Base-by-base conservation (phyloP, 2,888 invertebrate species). In the Calliphora vomitoria region DNA sequence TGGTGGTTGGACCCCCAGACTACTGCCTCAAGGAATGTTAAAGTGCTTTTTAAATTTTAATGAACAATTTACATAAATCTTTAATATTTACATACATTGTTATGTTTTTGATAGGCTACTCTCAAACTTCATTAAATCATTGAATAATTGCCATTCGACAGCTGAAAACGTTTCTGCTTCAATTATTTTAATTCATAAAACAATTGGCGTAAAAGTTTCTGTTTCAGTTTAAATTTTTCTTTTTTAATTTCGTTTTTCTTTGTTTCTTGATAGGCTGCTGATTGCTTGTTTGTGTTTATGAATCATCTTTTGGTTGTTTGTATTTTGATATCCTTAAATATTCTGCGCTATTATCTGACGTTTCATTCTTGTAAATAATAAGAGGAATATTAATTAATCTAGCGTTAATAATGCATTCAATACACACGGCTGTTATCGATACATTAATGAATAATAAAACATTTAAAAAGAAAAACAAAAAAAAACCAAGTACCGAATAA, bases 331-430 rank as follows among this genome's bases (percentile, higher is more conserved):
- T 84, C 66, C 66, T 72, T 72, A 76, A 68, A 75, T 60, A 62
- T 69, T 5, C 76, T 50, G 25, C 53, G 38, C 60, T 53, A 69
- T 74, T 68, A 79, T 38, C 74, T 68, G 50, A 41, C 20, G 71
- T 75, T 71, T 69, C 11, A 35, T 75, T 66, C 20, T 66, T 44
- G 15, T 75, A 50, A 53, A 75, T 58, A 76, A 76, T 55, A 76
- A 83, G 82, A 75, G 78, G 68, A 85, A 87, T 82, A 85, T 85
- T 87, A 87, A 85, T 87, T 87, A 87, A 87, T 85, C 85, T 82
- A 79, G 82, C 85, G 87, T 87, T 74, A 87, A 87, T 87, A 87
- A 87, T 86, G 44, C 69, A 75, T 85, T 85, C 80, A 81, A 85
- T 69, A 85, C 75, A 85, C 85, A 75, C 64, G 64, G 55, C 80